These are phyloP conservation scores for Hyles vespertilio DNA, from an alignment of 1,140 invertebrate species.

Conservation along the genomic window DNA sequence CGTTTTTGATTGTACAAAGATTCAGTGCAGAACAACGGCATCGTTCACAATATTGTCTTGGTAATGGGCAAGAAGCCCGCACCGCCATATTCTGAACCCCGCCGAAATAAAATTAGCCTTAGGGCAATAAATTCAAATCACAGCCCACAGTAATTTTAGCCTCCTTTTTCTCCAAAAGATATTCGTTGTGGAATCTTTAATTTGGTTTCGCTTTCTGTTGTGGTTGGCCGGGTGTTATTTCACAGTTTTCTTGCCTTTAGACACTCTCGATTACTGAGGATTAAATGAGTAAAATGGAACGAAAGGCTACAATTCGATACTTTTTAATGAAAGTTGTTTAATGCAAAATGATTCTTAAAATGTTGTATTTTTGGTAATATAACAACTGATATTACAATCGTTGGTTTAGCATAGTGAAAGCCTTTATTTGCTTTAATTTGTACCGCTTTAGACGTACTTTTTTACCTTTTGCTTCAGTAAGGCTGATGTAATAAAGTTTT, in stretches of 20 bases:
- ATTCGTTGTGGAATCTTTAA: conserved; percentile 52
- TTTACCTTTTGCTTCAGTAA: no score
- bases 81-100: conserved; percentile 37
- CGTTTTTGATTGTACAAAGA: conserved; percentile 43
- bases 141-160: conserved; percentile 50
- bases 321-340: no score
- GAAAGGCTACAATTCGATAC: no score
- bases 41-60: conserved; percentile 48
- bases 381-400: no score
- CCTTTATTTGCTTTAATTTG: no score
- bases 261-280: no score
- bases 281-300: no score
- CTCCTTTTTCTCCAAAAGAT: conserved; percentile 52
- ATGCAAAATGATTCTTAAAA: no score
- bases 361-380: no score
- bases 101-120: conserved; percentile 61
- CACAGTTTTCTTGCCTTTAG: conserved; percentile 17
- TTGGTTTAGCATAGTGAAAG: no score
- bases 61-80: conserved; percentile 41
- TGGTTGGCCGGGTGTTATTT: conserved; percentile 37
- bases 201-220: conserved; percentile 53
- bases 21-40: conserved; percentile 25
- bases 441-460: no score
- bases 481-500: no score
- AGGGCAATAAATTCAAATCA: conserved; percentile 66